These are phyloP conservation scores for human DNA, from an alignment of 2,113 vertebrate species.

Conservation along the genomic window GRCh38 chr1:224248501-224249000, in stretches of 20 bases:
- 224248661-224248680: background rate
- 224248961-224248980: background rate
- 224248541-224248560: background rate
- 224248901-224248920: background rate
- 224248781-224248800: background rate
- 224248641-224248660: background rate
- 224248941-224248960: too few species aligned
- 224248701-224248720: background rate
- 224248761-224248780: background rate
- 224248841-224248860: background rate
- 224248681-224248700: background rate
- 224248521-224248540: background rate
- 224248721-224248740: background rate
- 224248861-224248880: too few species aligned
- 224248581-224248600: background rate
- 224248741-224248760: background rate
- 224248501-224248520: background rate
- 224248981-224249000: background rate
- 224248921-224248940: too few species aligned
- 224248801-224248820: background rate
- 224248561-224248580: background rate
- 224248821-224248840: background rate
- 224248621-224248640: background rate
- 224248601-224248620: background rate
- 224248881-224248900: background rate